Conservation (phyloP, 2,888 invertebrate species). For the Steinernema hermaphroditum region DNA sequence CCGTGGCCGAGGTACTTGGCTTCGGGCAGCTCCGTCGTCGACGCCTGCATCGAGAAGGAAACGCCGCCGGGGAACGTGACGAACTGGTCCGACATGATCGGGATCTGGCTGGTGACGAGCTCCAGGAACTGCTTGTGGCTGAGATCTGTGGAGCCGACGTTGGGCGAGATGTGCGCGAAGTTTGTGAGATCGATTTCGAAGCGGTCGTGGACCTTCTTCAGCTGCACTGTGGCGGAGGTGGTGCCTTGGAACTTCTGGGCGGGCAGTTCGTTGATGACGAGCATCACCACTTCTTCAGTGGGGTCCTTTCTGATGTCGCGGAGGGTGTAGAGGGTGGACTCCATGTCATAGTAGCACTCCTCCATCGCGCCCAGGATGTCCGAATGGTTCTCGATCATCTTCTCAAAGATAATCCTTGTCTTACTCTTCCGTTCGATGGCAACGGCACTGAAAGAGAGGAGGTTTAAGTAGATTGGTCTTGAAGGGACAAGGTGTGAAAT, state of each 20-base stretch:
- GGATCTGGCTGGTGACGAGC: constrained; percentile 24
- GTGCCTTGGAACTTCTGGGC: constrained; percentile 14
- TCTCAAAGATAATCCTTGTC: constrained; percentile 6
- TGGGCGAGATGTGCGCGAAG: background rate
- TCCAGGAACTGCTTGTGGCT: constrained; percentile 24
- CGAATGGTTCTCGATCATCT: background rate
- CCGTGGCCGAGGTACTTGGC: constrained; percentile 28
- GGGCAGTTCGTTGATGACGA: background rate
- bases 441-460: constrained; percentile 14
- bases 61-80: constrained; percentile 9
- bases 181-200: constrained; percentile 5
- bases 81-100: constrained; percentile 2
- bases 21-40: background rate
- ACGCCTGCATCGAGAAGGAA: background rate
- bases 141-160: constrained; percentile 1
- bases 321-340: constrained; percentile 19
- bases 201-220: constrained; percentile 3
- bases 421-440: background rate
- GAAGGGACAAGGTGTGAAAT: too few species aligned
- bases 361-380: background rate
- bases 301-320: background rate
- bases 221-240: background rate
- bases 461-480: background rate
- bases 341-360: constrained; percentile 10
- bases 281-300: background rate